Evolutionary conservation across 1,140 invertebrate genomes (phyloP).

Genomic region (Patella vulgata): DNA sequence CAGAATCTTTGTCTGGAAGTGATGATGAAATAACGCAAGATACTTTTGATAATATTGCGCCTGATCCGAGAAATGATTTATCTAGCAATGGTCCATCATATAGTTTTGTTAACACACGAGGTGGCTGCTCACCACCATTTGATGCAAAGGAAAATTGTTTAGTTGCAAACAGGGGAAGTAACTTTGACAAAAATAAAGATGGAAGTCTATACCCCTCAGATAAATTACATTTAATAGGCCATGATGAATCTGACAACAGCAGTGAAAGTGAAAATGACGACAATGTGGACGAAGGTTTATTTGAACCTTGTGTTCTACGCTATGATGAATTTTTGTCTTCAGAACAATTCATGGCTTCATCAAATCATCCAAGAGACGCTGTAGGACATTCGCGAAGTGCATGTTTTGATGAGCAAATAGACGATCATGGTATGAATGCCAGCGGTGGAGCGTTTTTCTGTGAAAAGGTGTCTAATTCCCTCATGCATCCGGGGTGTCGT

Average conservation of each 20-base stretch:
- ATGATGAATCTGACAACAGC: slow-evolving; percentile 10
- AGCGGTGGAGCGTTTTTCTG: slow-evolving; percentile 10
- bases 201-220: neutral
- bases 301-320: neutral
- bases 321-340: slow-evolving; percentile 1
- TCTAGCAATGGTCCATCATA: slow-evolving; percentile 19
- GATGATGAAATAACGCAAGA: slow-evolving; percentile 43
- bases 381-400: neutral
- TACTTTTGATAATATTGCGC: slow-evolving; percentile 16
- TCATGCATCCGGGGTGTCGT: slow-evolving; percentile 9
- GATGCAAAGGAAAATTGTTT: neutral
- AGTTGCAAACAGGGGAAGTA: neutral
- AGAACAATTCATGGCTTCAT: neutral
- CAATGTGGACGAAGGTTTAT: neutral
- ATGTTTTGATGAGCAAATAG: neutral
- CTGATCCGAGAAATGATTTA: slow-evolving; percentile 15
- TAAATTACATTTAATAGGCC: neutral
- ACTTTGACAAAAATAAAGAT: neutral
- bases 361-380: slow-evolving; percentile 17
- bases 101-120: slow-evolving; percentile 13
- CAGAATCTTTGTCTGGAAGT: slow-evolving; percentile 43
- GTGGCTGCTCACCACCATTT: slow-evolving; percentile 5
- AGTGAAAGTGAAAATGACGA: slow-evolving; percentile 41
- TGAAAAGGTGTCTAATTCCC: slow-evolving; percentile 20
- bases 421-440: slow-evolving; percentile 4